Conservation (phyloP, 2,113 vertebrate species). For the Sander vitreus region DNA sequence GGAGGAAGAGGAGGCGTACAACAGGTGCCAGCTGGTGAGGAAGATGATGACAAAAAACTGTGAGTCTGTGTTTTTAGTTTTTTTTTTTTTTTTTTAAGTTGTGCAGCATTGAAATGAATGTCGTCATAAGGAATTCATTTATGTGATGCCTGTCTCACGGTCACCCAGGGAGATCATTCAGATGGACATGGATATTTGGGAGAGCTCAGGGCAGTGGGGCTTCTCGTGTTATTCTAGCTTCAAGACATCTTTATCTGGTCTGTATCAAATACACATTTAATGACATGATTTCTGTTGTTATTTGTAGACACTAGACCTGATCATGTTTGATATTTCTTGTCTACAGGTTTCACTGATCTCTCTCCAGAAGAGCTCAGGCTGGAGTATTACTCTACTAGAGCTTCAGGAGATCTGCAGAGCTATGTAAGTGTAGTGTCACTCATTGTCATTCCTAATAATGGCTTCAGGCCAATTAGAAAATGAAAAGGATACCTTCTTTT, state of each 20-base stretch:
- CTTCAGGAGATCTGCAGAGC: slow-evolving; percentile 84
- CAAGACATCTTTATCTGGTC: slow-evolving; percentile 89
- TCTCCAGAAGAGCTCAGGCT: slow-evolving; percentile 93
- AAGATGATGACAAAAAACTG: slow-evolving; percentile 88
- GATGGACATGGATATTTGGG: slow-evolving; percentile 92
- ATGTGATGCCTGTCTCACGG: slow-evolving; percentile 14
- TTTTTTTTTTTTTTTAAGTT: not conserved
- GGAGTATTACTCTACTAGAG: slow-evolving; percentile 89
- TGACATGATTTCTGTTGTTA: not conserved
- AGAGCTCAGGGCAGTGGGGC: slow-evolving; percentile 92
- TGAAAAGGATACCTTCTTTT: not conserved
- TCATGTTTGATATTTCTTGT: slow-evolving; percentile 5
- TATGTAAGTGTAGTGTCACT: slow-evolving; percentile 85
- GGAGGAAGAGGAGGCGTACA: slow-evolving; percentile 74
- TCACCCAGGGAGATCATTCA: slow-evolving; percentile 87
- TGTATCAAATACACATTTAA: slow-evolving; percentile 16
- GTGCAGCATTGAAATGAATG: not conserved
- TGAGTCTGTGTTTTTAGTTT: slow-evolving; percentile 77
- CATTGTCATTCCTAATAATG: not conserved
- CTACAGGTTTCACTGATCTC: slow-evolving; percentile 91
- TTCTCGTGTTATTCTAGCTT: slow-evolving; percentile 89
- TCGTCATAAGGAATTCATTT: not conserved
- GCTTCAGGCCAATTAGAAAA: not conserved
- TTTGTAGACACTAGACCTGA: not conserved
- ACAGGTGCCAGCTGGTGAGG: slow-evolving; percentile 73